Conservation (phyloP, 2,888 invertebrate species). For the Aporophyla nigra region DNA sequence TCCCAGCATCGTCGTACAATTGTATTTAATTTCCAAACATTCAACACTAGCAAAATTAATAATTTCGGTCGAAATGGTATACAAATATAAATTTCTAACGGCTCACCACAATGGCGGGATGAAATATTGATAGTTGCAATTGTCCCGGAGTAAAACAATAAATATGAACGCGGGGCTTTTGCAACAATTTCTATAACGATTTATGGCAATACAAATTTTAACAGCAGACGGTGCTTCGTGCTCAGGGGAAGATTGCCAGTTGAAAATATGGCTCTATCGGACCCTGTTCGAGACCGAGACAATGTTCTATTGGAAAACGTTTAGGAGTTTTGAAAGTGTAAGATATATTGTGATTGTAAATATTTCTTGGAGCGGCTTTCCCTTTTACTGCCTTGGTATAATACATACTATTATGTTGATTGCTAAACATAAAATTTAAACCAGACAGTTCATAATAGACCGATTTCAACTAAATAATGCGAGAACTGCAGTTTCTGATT, state of each 20-base stretch:
- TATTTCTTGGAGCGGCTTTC: slow-evolving; percentile 15
- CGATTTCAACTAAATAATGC: not conserved
- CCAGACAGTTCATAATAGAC: not conserved
- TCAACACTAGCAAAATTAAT: slow-evolving; percentile 40
- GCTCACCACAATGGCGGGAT: slow-evolving; percentile 62
- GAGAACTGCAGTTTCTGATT: not conserved
- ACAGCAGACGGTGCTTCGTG: slow-evolving; percentile 69
- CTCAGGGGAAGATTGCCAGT: slow-evolving; percentile 66
- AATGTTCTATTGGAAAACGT: slow-evolving; percentile 52
- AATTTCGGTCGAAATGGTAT: slow-evolving; percentile 31
- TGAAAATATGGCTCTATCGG: slow-evolving; percentile 56
- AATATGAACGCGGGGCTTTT: slow-evolving; percentile 66
- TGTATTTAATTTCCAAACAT: slow-evolving; percentile 31
- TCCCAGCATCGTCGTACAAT: not conserved
- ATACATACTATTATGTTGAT: slow-evolving; percentile 22
- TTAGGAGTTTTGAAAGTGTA: slow-evolving; percentile 44
- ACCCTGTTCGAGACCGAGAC: slow-evolving; percentile 30
- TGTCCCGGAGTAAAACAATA: slow-evolving; percentile 71
- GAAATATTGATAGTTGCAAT: slow-evolving; percentile 68
- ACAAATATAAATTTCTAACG: slow-evolving; percentile 56
- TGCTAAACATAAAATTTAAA: not conserved
- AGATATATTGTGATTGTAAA: slow-evolving; percentile 45
- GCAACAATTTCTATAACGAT: slow-evolving; percentile 79
- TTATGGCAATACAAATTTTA: slow-evolving; percentile 83
- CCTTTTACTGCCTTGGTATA: not conserved